These are phyloP conservation scores for Patella caerulea DNA, from an alignment of 2,888 invertebrate species.

Conservation along the genomic window DNA sequence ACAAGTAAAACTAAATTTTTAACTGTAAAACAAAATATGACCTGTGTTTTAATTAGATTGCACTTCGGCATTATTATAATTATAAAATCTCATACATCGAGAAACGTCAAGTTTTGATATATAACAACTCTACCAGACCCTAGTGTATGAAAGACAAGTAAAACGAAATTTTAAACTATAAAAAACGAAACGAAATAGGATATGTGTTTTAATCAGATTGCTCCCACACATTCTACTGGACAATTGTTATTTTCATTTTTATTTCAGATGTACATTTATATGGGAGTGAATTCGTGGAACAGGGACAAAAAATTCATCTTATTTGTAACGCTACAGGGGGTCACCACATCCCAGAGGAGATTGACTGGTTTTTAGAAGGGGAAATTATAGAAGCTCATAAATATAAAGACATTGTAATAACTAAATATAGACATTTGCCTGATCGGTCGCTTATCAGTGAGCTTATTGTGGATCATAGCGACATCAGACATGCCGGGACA, in stretches of 20 bases:
- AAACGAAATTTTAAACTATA: no score
- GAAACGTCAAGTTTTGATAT: no score
- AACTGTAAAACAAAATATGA: no score
- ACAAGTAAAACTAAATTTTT: no score
- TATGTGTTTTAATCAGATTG: no score
- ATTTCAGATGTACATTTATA: background rate
- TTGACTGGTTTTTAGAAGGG: background rate
- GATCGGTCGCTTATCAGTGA: background rate
- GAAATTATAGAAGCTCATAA: slow-evolving; percentile 2
- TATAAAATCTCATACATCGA: no score
- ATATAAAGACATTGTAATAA: slow-evolving; percentile 1
- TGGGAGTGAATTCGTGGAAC: background rate
- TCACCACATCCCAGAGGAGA: background rate
- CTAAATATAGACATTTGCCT: background rate
- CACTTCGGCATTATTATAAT: no score
- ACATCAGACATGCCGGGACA: background rate
- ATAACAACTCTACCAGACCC: no score
- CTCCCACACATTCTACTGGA: no score
- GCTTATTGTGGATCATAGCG: slow-evolving; percentile 10
- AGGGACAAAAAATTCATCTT: background rate
- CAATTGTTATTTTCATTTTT: background rate
- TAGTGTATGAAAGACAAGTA: no score
- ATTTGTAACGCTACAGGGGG: background rate
- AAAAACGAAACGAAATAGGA: no score
- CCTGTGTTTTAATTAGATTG: no score